phyloP scores from a whole-genome alignment of 37 sponge, comb jelly and placozoan species.

The Haliclona indistincta region DNA sequence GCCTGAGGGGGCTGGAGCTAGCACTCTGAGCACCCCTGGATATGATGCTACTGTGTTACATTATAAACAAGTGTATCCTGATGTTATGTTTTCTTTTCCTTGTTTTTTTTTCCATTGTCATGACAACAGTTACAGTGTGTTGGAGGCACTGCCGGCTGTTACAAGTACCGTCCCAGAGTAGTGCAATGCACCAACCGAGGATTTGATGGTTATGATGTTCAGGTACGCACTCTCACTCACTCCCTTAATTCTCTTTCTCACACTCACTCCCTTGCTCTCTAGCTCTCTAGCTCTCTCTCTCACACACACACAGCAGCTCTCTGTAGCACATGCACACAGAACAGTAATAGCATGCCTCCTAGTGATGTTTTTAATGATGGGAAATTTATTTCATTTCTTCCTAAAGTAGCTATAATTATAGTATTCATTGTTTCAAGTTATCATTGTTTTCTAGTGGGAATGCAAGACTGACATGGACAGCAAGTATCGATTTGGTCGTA shows the following conservation, averaged over 20 bases:
- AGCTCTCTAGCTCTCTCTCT: neutral
- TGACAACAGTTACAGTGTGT: constrained; percentile 68
- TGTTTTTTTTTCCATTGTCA: neutral
- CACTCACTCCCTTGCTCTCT: neutral
- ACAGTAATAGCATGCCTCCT: no score
- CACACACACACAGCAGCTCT: neutral
- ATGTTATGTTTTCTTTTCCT: no score
- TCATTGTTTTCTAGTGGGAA: constrained; percentile 93
- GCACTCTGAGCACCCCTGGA: no score
- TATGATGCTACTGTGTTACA: no score
- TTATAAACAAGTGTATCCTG: no score
- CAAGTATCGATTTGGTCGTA: constrained; percentile 74
- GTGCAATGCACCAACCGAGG: constrained; percentile 87
- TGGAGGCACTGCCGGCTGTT: constrained; percentile 82
- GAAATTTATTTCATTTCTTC: no score
- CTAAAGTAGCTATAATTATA: neutral
- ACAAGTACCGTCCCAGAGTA: constrained; percentile 55
- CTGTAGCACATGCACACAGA: no score
- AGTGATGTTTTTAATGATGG: no score
- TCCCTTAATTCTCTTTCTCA: neutral
- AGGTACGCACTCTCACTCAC: constrained; percentile 27
- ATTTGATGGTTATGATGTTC: constrained; percentile 78
- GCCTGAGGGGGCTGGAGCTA: no score
- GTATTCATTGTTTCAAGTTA: neutral
- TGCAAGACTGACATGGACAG: constrained; percentile 86